phyloP scores from a whole-genome alignment of 2,888 invertebrate species.

The Harpalus rubripes region DNA sequence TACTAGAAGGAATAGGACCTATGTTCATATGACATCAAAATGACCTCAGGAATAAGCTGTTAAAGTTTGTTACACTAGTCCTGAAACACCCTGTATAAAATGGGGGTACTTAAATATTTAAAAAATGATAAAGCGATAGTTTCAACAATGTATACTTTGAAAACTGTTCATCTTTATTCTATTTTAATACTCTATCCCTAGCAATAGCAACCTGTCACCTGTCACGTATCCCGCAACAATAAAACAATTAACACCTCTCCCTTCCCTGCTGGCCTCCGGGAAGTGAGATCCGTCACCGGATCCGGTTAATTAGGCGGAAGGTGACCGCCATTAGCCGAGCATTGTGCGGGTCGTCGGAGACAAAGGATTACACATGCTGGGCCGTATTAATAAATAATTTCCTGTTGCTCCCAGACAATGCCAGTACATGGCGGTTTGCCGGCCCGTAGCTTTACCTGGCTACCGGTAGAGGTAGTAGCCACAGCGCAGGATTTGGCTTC shows the following conservation, averaged over 20 bases:
- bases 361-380: constrained; percentile 48
- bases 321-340: constrained; percentile 37
- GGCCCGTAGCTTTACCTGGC: background rate
- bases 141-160: too few species aligned
- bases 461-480: constrained; percentile 5
- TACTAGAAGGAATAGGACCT: too few species aligned
- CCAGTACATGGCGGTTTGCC: background rate
- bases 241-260: constrained; percentile 37
- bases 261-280: background rate
- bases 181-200: background rate
- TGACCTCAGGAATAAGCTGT: too few species aligned
- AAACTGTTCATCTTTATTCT: background rate
- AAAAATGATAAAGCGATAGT: too few species aligned
- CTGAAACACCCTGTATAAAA: too few species aligned
- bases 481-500: background rate
- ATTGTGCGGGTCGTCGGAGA: constrained; percentile 10
- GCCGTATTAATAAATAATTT: constrained; percentile 40
- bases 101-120: too few species aligned
- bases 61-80: too few species aligned
- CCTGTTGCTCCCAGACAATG: constrained; percentile 25
- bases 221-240: constrained; percentile 14
- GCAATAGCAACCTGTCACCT: constrained; percentile 10
- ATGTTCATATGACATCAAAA: too few species aligned
- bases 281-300: constrained; percentile 35
- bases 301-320: constrained; percentile 41